Evolutionary conservation across 2,888 invertebrate genomes (phyloP).

Genomic region (Erebia ligea): DNA sequence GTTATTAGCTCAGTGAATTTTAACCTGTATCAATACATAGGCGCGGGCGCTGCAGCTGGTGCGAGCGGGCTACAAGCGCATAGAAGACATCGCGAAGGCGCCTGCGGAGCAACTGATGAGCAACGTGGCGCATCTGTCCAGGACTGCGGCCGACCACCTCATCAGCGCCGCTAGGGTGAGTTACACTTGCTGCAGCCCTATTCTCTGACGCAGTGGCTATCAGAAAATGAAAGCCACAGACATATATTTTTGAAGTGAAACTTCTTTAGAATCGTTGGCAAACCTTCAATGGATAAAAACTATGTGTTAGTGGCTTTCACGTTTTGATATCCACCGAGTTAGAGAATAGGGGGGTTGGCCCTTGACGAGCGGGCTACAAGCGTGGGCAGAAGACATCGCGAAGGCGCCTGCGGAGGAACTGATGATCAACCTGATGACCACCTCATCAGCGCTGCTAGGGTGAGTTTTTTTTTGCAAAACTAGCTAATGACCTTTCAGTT

Average conservation of each 20-base stretch:
- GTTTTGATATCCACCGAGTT: too few species aligned
- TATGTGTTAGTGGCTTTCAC: too few species aligned
- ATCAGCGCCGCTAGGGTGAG: constrained; percentile 93
- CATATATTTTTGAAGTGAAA: background rate
- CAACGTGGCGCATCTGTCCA: constrained; percentile 87
- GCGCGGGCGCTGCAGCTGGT: constrained; percentile 93
- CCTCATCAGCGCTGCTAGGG: constrained; percentile 94
- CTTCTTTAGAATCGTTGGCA: too few species aligned
- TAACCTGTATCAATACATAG: too few species aligned
- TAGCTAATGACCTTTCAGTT: too few species aligned
- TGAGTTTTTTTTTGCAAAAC: too few species aligned
- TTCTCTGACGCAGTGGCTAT: too few species aligned
- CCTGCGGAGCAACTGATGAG: constrained; percentile 84
- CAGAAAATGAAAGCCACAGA: too few species aligned
- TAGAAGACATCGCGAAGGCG: constrained; percentile 90
- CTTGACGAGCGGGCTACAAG: constrained; percentile 92
- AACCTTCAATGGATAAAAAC: too few species aligned
- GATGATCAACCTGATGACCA: constrained; percentile 85
- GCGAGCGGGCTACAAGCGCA: constrained; percentile 90
- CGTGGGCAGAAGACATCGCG: constrained; percentile 90
- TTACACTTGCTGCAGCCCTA: background rate
- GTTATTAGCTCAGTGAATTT: too few species aligned
- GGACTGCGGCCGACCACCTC: constrained; percentile 90
- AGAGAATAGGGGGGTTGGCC: too few species aligned
- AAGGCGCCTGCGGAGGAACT: constrained; percentile 86